Conservation (phyloP, 2,113 vertebrate species). For the Alligator sinensis region DNA sequence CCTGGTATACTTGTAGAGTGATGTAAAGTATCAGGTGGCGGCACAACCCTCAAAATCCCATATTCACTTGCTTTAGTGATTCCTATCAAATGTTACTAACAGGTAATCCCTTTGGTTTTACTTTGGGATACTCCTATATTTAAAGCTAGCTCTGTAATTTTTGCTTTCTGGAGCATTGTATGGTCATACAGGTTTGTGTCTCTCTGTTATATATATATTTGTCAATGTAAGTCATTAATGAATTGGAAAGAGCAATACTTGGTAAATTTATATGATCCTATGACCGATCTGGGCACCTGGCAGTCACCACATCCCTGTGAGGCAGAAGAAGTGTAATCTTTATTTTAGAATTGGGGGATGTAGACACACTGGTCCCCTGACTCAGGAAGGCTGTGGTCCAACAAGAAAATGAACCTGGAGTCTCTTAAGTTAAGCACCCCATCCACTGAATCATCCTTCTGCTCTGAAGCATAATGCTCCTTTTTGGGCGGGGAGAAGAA, state of each 20-base stretch:
- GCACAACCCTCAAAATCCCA: accelerated
- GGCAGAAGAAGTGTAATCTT: neutral
- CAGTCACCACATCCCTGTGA: too few relatives aligned
- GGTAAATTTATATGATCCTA: too few relatives aligned
- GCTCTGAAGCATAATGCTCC: too few relatives aligned
- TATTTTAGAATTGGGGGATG: neutral
- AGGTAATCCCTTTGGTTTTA: neutral
- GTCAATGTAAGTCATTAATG: too few relatives aligned
- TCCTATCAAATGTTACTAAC: neutral
- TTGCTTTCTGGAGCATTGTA: neutral
- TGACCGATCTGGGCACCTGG: too few relatives aligned
- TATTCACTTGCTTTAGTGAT: neutral
- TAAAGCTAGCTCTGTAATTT: neutral
- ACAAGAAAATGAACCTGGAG: neutral
- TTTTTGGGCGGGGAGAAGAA: neutral
- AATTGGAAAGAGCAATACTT: too few relatives aligned
- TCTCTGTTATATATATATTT: neutral
- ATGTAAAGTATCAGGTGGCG: neutral
- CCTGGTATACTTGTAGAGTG: neutral
- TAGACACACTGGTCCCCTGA: neutral
- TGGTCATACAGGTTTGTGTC: neutral
- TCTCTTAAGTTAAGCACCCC: neutral
- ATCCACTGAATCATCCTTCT: neutral
- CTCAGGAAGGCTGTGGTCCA: neutral
- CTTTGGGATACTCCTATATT: neutral